These are phyloP conservation scores for Idaea straminata DNA, from an alignment of 2,888 invertebrate genomes.

Conservation along the genomic window DNA sequence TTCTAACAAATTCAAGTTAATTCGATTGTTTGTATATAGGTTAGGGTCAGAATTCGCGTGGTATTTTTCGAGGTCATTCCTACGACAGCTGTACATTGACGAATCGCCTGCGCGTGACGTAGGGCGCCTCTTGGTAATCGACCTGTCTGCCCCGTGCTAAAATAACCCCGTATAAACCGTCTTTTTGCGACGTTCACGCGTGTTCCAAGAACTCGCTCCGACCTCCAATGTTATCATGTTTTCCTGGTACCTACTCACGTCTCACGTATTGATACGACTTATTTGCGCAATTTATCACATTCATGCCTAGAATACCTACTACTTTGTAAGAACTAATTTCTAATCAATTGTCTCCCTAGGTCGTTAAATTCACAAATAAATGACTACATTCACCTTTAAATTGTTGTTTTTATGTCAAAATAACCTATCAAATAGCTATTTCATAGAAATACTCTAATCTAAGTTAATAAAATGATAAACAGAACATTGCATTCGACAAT, in stretches of 20 bases:
- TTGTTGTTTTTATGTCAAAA: background rate
- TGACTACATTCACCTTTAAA: no score
- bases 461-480: background rate
- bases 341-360: no score
- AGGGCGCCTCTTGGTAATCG: conserved; percentile 55
- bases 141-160: conserved; percentile 64
- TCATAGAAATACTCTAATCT: background rate
- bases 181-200: conserved; percentile 40
- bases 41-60: conserved; percentile 57
- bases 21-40: conserved; percentile 40
- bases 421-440: background rate
- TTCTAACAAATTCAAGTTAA: conserved; percentile 46
- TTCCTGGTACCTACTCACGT: conserved; percentile 21
- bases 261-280: conserved; percentile 11
- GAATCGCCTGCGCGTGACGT: conserved; percentile 72
- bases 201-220: conserved; percentile 32
- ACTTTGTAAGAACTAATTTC: no score
- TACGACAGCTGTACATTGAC: conserved; percentile 60
- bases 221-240: conserved; percentile 31
- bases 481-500: background rate
- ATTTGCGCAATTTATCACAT: background rate
- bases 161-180: conserved; percentile 50
- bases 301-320: background rate
- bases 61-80: conserved; percentile 75
- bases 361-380: no score